phyloP scores from a whole-genome alignment of 2,797 vertebrate genomes.

The Mus minutoides region DNA sequence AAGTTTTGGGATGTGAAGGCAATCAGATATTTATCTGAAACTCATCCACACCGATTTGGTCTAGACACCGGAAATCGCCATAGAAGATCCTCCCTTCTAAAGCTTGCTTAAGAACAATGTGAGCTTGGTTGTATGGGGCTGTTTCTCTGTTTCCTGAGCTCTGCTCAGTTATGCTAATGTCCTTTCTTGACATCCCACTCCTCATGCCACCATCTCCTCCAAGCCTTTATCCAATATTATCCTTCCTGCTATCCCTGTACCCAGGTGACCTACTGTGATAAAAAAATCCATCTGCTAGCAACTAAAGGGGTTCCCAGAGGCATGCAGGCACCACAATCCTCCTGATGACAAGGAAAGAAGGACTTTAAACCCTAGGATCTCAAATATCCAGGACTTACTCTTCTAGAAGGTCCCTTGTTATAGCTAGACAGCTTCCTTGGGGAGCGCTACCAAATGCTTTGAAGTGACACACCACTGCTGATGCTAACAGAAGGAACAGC shows the following conservation, averaged over 20 bases:
- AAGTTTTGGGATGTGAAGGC: constrained; percentile 30
- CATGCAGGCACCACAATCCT: not conserved
- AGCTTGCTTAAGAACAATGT: not conserved
- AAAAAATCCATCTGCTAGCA: not conserved
- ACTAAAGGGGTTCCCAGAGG: not conserved
- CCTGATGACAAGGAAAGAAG: not conserved
- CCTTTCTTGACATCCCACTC: not conserved
- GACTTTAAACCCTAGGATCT: not conserved
- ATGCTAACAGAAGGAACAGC: not conserved
- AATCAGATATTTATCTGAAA: constrained; percentile 60
- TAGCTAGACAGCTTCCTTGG: not conserved
- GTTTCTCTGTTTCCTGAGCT: not conserved
- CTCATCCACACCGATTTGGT: constrained; percentile 45
- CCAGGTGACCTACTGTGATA: not conserved
- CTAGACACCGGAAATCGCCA: constrained; percentile 36
- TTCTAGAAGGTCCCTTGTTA: not conserved
- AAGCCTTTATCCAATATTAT: not conserved
- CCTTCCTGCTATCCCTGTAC: not conserved
- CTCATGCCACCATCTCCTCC: not conserved
- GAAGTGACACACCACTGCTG: not conserved
- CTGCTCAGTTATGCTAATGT: not conserved
- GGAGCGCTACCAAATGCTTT: constrained; percentile 32
- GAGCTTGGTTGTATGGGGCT: not conserved
- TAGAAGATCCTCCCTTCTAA: constrained; percentile 40
- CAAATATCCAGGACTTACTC: not conserved